Conservation (phyloP, 2,888 invertebrate species). For the Calameuta idolon region DNA sequence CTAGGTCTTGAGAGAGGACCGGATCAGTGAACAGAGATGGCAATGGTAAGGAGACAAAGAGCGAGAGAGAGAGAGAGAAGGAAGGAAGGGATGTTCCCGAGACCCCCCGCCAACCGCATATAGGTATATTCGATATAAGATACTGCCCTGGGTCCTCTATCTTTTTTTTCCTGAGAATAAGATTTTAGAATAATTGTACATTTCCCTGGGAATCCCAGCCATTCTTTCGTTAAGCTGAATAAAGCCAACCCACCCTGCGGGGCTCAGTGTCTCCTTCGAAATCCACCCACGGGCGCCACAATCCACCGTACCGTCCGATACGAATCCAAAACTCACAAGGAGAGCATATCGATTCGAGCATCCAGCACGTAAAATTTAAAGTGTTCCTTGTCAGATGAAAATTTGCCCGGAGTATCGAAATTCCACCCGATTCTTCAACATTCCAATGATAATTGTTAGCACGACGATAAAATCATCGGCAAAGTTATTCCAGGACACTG, state of each 20-base stretch:
- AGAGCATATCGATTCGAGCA: neutral
- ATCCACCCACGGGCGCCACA: neutral
- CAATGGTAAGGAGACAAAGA: neutral
- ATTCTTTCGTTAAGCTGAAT: conserved; percentile 15
- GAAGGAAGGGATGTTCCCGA: conserved; percentile 48
- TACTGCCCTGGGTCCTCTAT: conserved; percentile 36
- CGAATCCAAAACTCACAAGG: neutral
- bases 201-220: neutral
- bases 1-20: conserved; percentile 35
- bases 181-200: conserved; percentile 13
- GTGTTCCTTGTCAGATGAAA: neutral
- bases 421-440: neutral
- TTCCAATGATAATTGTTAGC: too few species aligned
- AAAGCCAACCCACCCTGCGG: conserved; percentile 7
- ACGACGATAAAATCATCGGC: too few species aligned
- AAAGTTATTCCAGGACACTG: neutral
- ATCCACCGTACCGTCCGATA: neutral
- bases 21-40: neutral
- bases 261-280: neutral
- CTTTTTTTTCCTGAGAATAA: conserved; percentile 9
- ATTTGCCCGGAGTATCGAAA: neutral
- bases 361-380: neutral
- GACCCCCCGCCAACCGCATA: conserved; percentile 54
- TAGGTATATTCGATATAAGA: conserved; percentile 41
- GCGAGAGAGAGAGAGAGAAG: conserved; percentile 31